Evolutionary conservation across 2,888 invertebrate genomes (phyloP), one percentile per base, ranked within the genome.

Genomic region (Spialia ferax): DNA sequence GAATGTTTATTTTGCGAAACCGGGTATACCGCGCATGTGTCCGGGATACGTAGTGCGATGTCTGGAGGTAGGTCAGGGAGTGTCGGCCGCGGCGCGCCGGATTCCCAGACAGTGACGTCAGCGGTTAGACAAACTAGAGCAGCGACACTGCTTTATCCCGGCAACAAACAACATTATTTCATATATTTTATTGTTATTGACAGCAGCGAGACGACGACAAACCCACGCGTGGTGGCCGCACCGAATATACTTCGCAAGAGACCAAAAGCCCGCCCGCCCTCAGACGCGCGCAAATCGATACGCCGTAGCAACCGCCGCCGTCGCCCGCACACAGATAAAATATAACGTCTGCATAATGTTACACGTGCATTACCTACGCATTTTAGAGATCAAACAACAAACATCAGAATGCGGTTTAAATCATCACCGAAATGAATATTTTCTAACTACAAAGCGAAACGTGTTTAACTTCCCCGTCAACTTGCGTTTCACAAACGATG

Each of bases 91-190:
- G 79, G 81, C 85, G 82, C 83, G 82, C 83, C 88, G 85, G 89
- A 93, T 93, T 92, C 93, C 90, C 92, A 93, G 93, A 93, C 92
- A 70, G 76, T 92, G 92, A 92, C 93, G 93, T 90, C 87, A 88
- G 79, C 77, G 79, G 79, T 89, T 88, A 92, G 90, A 91, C 91
- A 92, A 91, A 91, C 91, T 90, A 91, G 90, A 89, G 84, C 91
- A 83, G 82, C 85, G 87, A 89, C 90, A 89, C 85, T 81, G 81
- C 86, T 84, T 86, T 86, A 90, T 89, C 87, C 88, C 87, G 83
- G 84, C 81, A 85, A 84, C 86, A 85, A 88, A 86, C 87, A 84
- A 38, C 84, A 83, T 88, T 89, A 91, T 91, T 91, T 89, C 81
- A 86, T 85, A 86, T 91, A 92, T 90, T 63, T 91, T 92, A 91